A percentile compares a stretch with the other conserved stretches of the same genome.
phyloP scores from a whole-genome alignment of 1,140 invertebrate genomes.

The Zaprionus vittiger region DNA sequence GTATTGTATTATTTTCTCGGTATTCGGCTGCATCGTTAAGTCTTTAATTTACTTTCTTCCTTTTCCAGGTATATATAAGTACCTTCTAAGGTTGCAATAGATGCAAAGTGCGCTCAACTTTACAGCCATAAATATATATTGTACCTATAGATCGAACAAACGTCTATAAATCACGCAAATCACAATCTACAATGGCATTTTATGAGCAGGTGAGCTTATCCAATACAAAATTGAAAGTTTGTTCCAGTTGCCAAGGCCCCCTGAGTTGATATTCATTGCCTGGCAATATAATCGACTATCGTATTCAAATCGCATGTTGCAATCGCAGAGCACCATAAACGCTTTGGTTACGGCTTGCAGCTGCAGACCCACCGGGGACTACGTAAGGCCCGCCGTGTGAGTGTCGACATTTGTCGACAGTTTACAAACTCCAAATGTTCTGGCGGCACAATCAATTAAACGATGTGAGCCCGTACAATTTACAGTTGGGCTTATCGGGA shows the following conservation, averaged over 20 bases:
- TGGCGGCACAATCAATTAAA: constrained; percentile 11
- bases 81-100: not conserved
- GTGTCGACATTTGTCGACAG: constrained; percentile 47
- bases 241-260: constrained; percentile 8
- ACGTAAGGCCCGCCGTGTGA: constrained; percentile 36
- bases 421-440: constrained; percentile 23
- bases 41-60: not conserved
- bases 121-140: not conserved
- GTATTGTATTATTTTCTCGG: not conserved
- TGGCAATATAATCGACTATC: not conserved
- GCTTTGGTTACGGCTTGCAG: constrained; percentile 9
- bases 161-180: not conserved
- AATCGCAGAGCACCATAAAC: constrained; percentile 5
- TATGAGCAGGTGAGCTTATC: not conserved
- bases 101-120: not conserved
- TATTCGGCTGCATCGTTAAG: not conserved
- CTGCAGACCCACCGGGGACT: not conserved
- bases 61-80: not conserved
- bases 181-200: constrained; percentile 1
- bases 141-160: not conserved
- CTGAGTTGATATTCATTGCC: constrained; percentile 20
- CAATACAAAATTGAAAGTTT: not conserved
- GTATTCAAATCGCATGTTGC: not conserved
- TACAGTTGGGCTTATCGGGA: not conserved
- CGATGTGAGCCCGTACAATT: constrained; percentile 31